Evolutionary conservation across 2,888 invertebrate species (phyloP), one percentile per base, ranked within the genome.

Genomic region (Ernsta delagoae): DNA sequence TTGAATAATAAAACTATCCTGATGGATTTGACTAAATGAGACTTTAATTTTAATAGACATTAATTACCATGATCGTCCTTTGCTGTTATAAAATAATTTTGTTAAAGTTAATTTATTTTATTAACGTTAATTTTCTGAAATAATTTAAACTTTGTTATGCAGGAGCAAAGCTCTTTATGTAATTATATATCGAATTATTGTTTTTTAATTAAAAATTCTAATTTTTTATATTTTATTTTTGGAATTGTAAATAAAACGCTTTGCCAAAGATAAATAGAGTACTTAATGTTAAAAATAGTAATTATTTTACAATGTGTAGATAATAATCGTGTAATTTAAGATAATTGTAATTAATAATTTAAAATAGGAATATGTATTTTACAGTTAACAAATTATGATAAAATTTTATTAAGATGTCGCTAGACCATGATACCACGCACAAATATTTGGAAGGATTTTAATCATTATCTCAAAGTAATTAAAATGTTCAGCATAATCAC

Each of bases 231-330:
- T 65, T 69, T 66, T 56, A 6, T 62, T 66, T 72, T 71, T 65
- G 70, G 60, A 70, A 73, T 74, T 88, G 90, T 90, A 89, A 84
- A 89, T 89, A 90, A 77, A 74, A 76, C 76, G 81, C 83, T 89
- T 88, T 83, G 88, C 90, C 90, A 90, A 90, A 90, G 88, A 85
- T 78, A 78, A 76, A 73, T 85, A 86, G 80, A 80, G 24, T 24
- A 24, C 24, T 75, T 85, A 62, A 84, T 77, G 76, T 74, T 84
- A 83, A 84, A 83, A 83, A 83, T 78, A 79, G 79, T 75, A 70
- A 74, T 64, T 73, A 74, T 75, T 76, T 75, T 72, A 75, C 79
- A 77, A 75, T 66, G 54, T 70, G 68, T 73, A 74, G 57, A 66
- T 71, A 39, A 39, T 39, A 36, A 24, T 1, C 24, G 24, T 24